Evolutionary conservation across 1,140 invertebrate genomes (phyloP), one percentile per base, ranked within the genome.

Genomic region (Nymphalis io): DNA sequence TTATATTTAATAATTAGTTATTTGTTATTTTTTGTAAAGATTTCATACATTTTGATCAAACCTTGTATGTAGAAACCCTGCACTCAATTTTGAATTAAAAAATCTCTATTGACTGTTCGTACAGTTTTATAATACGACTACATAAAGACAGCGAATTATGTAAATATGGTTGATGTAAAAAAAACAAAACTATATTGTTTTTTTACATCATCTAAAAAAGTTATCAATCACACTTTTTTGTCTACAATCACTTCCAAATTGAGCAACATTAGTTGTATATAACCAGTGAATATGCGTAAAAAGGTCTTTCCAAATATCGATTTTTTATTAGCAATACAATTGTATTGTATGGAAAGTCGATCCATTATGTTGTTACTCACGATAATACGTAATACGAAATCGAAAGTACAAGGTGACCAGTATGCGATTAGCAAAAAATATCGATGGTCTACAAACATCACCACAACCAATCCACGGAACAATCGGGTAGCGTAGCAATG

Each of bases 381-480:
- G 46, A 38, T 61, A 55, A 70, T 11, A 48, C 55, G 60, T 64
- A 71, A 66, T 65, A 57, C 64, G 76, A 83, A 88, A 86, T 84
- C 74, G 85, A 88, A 88, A 88, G 85, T 85, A 74, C 78, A 82
- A 81, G 73, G 74, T 84, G 76, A 83, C 72, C 73, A 78, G 83
- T 80, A 79, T 82, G 71, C 76, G 67, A 77, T 78, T 62, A 58
- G 68, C 73, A 81, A 82, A 85, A 86, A 85, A 76, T 68, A 71
- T 63, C 75, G 74, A 73, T 75, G 73, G 70, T 71, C 65, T 68
- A 63, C 33, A 20, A 38, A 70, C 67, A 53, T 11, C 58, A 48
- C 62, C 62, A 80, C 78, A 82, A 79, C 78, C 81, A 80, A 61
- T 68, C 67, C 48, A 58, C 46, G 59, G 61, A 46, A 83, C 82